These are phyloP conservation scores for Sminthurides bifidus DNA, from an alignment of 1,140 invertebrate species.

Conservation along the genomic window DNA sequence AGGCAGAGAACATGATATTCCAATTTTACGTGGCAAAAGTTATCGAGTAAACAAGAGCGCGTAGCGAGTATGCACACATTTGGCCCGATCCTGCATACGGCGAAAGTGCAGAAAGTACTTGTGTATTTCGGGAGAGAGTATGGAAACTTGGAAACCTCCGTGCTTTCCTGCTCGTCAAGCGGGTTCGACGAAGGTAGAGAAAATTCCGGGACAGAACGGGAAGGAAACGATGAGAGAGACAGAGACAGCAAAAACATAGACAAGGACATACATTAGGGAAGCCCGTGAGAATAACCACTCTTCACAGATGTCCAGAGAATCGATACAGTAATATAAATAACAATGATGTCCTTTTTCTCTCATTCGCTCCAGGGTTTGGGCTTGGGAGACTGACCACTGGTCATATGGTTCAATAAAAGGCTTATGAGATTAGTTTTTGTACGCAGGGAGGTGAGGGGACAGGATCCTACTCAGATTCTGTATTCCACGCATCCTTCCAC, in stretches of 20 bases:
- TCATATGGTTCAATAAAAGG: slow-evolving; percentile 12
- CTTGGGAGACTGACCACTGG: slow-evolving; percentile 1
- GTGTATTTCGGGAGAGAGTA: background rate
- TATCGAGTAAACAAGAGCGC: background rate
- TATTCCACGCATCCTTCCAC: too few relatives aligned
- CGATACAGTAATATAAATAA: slow-evolving; percentile 12
- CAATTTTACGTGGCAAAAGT: too few relatives aligned
- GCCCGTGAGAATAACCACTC: slow-evolving; percentile 4
- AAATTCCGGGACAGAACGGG: too few relatives aligned
- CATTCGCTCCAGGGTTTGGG: slow-evolving; percentile 1
- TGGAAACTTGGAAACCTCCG: background rate
- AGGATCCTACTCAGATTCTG: too few relatives aligned
- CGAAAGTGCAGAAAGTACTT: background rate
- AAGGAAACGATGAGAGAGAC: background rate
- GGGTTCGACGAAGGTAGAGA: background rate
- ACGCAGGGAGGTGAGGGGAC: background rate
- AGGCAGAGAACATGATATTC: too few relatives aligned
- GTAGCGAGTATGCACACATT: background rate
- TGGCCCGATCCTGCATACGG: background rate
- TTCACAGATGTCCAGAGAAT: slow-evolving; percentile 10
- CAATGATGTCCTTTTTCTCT: slow-evolving; percentile 10
- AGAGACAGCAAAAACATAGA: background rate
- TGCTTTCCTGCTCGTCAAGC: background rate
- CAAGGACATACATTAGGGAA: background rate
- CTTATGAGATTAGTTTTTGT: slow-evolving; percentile 15